phyloP scores from a whole-genome alignment of 1,140 invertebrate species.

The Pantala flavescens region DNA sequence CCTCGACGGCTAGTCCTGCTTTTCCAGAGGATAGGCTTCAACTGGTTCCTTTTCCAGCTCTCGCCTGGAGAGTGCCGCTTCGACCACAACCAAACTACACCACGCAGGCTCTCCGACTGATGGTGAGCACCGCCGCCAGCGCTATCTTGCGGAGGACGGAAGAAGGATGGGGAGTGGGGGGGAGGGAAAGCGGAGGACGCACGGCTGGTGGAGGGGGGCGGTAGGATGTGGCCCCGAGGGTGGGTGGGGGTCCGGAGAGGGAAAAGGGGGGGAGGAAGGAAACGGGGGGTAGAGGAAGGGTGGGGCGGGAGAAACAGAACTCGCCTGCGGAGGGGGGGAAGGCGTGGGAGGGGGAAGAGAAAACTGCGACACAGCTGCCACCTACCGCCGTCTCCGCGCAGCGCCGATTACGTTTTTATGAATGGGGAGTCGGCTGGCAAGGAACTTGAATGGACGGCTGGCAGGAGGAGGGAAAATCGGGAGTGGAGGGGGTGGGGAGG shows the following conservation, averaged over 20 bases:
- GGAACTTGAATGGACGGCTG: not conserved
- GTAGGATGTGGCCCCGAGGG: not conserved
- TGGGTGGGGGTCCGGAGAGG: not conserved
- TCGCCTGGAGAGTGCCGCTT: not conserved
- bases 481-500: not conserved
- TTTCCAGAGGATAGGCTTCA: no score
- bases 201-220: not conserved
- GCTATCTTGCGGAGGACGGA: not conserved
- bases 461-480: not conserved
- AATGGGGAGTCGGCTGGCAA: slow-evolving; percentile 2
- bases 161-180: not conserved
- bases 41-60: no score
- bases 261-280: not conserved
- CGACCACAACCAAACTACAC: not conserved
- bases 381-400: not conserved
- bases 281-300: not conserved
- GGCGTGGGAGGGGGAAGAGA: not conserved
- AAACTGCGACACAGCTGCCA: not conserved
- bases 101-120: slow-evolving; percentile 5
- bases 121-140: not conserved
- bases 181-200: not conserved
- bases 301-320: not conserved
- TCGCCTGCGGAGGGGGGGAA: not conserved
- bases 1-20: not conserved
- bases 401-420: slow-evolving; percentile 8